phyloP scores from a whole-genome alignment of 2,113 vertebrate genomes.

The Laticauda colubrina region DNA sequence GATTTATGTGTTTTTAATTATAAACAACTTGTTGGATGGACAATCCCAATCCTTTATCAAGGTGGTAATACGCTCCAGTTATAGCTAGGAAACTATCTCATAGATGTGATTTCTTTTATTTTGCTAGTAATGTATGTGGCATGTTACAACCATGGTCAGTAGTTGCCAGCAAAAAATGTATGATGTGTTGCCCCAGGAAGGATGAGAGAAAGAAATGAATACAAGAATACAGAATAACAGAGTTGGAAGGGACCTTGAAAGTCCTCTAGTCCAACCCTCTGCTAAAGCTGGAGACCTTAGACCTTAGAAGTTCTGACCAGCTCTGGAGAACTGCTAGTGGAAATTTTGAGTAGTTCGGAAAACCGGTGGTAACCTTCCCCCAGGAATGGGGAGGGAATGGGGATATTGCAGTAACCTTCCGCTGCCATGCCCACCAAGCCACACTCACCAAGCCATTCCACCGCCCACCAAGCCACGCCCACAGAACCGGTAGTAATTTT shows the following conservation, averaged over 20 bases:
- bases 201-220: background rate
- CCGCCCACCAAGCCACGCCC: too few relatives aligned
- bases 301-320: background rate
- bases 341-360: too few relatives aligned
- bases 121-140: background rate
- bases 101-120: background rate
- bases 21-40: background rate
- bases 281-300: background rate
- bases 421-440: too few relatives aligned
- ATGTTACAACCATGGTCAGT: background rate
- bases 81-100: background rate
- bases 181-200: background rate
- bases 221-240: background rate
- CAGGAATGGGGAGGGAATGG: too few relatives aligned
- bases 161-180: background rate
- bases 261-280: background rate
- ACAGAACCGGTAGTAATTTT: too few relatives aligned
- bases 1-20: conserved; percentile 6
- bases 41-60: background rate
- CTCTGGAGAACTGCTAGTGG: too few relatives aligned
- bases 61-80: background rate
- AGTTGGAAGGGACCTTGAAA: background rate
- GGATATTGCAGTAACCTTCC: too few relatives aligned
- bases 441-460: too few relatives aligned
- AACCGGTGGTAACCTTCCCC: too few relatives aligned